Evolutionary conservation across 2,797 vertebrate genomes (phyloP).

Genomic region (Enteromius mattozi): DNA sequence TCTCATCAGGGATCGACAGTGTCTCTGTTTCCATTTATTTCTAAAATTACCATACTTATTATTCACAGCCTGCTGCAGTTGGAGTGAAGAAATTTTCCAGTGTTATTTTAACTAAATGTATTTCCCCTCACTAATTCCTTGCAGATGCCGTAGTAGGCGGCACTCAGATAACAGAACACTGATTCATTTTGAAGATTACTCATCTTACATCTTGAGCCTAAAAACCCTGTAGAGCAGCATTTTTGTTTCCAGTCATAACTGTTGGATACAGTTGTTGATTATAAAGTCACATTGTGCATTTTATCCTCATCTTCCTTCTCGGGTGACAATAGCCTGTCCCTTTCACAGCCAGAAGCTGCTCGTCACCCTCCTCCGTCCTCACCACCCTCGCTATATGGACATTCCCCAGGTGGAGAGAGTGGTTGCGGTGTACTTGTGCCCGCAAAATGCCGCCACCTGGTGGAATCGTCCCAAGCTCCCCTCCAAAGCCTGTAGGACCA

Average conservation of each 20-base stretch:
- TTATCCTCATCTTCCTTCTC: too few species aligned
- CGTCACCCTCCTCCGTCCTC: too few species aligned
- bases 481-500: too few species aligned
- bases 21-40: slow-evolving; percentile 61
- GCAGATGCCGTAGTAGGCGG: slow-evolving; percentile 46
- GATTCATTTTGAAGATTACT: slow-evolving; percentile 18
- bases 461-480: too few species aligned
- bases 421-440: too few species aligned
- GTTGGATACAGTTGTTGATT: background rate
- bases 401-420: too few species aligned
- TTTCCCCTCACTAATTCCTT: slow-evolving; percentile 58
- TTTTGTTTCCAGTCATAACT: background rate
- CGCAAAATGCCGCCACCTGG: too few species aligned
- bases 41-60: slow-evolving; percentile 53
- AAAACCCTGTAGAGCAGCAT: background rate
- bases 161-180: slow-evolving; percentile 17
- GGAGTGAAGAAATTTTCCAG: slow-evolving; percentile 57
- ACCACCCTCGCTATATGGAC: too few species aligned
- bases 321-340: too few species aligned
- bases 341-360: too few species aligned
- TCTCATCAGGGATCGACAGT: slow-evolving; percentile 45
- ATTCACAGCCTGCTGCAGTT: slow-evolving; percentile 61
- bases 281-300: background rate
- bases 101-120: slow-evolving; percentile 56
- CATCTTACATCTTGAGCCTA: slow-evolving; percentile 59